Conservation (phyloP, 2,797 vertebrate genomes). For the Octomys mimax region DNA sequence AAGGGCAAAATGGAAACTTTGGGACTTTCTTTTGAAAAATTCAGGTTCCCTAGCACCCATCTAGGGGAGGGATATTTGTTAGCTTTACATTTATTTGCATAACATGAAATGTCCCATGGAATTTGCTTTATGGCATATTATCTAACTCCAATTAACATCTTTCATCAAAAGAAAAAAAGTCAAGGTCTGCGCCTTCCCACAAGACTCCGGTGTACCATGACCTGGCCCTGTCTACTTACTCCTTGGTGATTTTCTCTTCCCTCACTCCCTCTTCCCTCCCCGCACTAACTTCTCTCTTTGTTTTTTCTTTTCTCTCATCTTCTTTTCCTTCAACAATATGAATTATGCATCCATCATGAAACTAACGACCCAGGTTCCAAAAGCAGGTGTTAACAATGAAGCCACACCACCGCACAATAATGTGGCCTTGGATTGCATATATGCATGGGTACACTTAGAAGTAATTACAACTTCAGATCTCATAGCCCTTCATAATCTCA, state of each 20-base stretch:
- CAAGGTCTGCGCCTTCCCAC: background rate
- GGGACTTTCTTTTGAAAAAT: background rate
- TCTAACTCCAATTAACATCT: background rate
- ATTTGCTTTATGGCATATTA: background rate
- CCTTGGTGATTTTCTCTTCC: background rate
- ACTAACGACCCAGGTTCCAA: background rate
- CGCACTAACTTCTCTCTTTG: background rate
- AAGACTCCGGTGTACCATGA: background rate
- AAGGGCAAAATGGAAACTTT: slow-evolving; percentile 60
- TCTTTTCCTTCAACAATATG: background rate
- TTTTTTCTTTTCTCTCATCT: background rate
- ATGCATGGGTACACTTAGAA: background rate
- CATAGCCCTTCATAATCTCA: background rate
- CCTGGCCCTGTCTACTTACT: background rate
- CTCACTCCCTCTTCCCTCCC: background rate
- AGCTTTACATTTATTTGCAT: slow-evolving; percentile 41
- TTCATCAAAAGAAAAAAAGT: background rate
- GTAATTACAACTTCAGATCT: background rate
- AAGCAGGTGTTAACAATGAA: background rate
- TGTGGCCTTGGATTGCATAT: background rate
- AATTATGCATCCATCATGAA: background rate
- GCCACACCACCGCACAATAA: background rate
- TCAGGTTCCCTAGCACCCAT: background rate
- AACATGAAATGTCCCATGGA: background rate
- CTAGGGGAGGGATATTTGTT: slow-evolving; percentile 1